A percentile compares a stretch with the other conserved stretches of the same genome.
phyloP scores from a whole-genome alignment of 1,140 invertebrate species.

The Anoplophora glabripennis region DNA sequence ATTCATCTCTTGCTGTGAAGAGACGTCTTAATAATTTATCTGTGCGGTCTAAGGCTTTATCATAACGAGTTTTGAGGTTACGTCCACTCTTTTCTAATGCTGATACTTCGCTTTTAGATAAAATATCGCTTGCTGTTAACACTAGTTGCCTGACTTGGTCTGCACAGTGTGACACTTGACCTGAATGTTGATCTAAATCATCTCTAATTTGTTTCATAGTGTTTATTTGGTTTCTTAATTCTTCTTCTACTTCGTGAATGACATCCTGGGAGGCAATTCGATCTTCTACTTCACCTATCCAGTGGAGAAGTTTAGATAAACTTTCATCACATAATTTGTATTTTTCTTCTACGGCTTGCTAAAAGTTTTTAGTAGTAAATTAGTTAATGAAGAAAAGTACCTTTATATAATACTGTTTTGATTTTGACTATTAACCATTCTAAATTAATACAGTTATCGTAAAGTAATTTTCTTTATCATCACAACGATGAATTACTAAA shows the following conservation, averaged over 20 bases:
- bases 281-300: constrained; percentile 84
- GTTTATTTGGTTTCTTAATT: constrained; percentile 86
- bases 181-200: constrained; percentile 82
- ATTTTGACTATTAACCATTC: too few species aligned
- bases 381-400: constrained; percentile 13
- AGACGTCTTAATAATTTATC: constrained; percentile 75
- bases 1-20: constrained; percentile 78
- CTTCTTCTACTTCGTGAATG: constrained; percentile 83
- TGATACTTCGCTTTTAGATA: constrained; percentile 84
- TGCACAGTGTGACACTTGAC: constrained; percentile 79
- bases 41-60: constrained; percentile 74
- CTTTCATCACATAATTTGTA: constrained; percentile 87
- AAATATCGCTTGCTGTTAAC: constrained; percentile 82
- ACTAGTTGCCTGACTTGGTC: constrained; percentile 91
- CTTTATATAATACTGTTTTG: too few species aligned
- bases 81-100: constrained; percentile 81
- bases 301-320: constrained; percentile 79
- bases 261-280: constrained; percentile 84
- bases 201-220: constrained; percentile 87
- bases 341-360: constrained; percentile 93
- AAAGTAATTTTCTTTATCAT: too few species aligned
- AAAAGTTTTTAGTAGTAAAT: constrained; percentile 37
- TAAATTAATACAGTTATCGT: too few species aligned
- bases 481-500: too few species aligned
- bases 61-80: constrained; percentile 79